phyloP scores from a whole-genome alignment of 2,888 invertebrate species.

The Chloroclystis v-ata region DNA sequence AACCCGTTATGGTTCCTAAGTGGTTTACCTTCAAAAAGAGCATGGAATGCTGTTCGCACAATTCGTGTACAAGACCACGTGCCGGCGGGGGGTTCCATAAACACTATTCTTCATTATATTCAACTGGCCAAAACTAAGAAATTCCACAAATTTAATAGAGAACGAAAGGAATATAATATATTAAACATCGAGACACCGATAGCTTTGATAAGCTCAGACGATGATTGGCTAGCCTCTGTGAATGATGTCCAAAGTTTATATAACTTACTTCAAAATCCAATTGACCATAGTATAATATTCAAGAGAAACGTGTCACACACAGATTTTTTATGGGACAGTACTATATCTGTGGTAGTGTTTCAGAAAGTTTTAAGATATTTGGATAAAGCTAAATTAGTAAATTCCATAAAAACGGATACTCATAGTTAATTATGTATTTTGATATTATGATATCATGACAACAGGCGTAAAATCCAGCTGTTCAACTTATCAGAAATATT shows the following conservation, averaged over 20 bases:
- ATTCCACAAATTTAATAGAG: slow-evolving; percentile 48
- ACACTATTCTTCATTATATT: slow-evolving; percentile 56
- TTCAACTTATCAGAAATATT: too few relatives aligned
- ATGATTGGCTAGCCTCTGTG: slow-evolving; percentile 49
- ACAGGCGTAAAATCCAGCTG: too few relatives aligned
- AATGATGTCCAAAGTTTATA: slow-evolving; percentile 48
- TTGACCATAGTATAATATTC: slow-evolving; percentile 51
- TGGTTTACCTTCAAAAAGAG: slow-evolving; percentile 34
- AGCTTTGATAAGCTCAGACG: slow-evolving; percentile 49
- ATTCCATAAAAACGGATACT: too few relatives aligned
- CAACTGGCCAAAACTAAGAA: slow-evolving; percentile 46
- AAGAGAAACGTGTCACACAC: slow-evolving; percentile 48
- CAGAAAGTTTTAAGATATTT: slow-evolving; percentile 46
- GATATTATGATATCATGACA: too few relatives aligned
- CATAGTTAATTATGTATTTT: too few relatives aligned
- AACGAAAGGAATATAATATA: slow-evolving; percentile 38
- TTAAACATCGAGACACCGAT: slow-evolving; percentile 45
- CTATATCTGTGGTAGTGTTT: slow-evolving; percentile 43
- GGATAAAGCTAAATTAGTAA: slow-evolving; percentile 25
- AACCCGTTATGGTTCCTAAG: slow-evolving; percentile 56
- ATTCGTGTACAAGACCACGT: slow-evolving; percentile 47
- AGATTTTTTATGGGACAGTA: slow-evolving; percentile 53
- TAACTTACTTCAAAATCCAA: slow-evolving; percentile 45
- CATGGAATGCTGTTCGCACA: slow-evolving; percentile 40
- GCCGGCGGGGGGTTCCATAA: slow-evolving; percentile 56